phyloP scores from a whole-genome alignment of 2,888 invertebrate genomes.

The Stictocephala bisonia region DNA sequence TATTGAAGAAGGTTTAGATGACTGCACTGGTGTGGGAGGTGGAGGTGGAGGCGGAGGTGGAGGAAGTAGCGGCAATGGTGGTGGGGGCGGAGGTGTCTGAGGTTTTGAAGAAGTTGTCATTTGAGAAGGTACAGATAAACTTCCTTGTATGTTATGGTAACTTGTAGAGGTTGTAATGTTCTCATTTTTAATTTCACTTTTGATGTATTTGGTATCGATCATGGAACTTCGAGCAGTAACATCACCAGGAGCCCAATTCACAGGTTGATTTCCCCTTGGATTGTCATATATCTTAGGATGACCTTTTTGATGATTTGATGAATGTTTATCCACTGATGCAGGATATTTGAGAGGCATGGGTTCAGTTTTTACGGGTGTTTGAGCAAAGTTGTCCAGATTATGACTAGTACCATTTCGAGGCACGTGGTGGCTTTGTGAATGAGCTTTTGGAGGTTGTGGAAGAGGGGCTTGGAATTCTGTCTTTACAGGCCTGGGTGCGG shows the following conservation, averaged over 20 bases:
- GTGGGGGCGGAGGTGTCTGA: constrained; percentile 61
- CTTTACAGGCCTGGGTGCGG: constrained; percentile 21
- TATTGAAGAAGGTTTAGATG: constrained; percentile 63
- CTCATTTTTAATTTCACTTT: constrained; percentile 32
- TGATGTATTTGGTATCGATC: constrained; percentile 53
- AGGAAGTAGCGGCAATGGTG: constrained; percentile 58
- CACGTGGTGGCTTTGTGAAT: constrained; percentile 55
- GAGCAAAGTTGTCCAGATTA: neutral
- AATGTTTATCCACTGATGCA: neutral
- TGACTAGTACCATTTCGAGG: constrained; percentile 44
- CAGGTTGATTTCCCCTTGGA: neutral
- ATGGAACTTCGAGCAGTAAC: constrained; percentile 55
- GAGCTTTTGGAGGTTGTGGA: constrained; percentile 40
- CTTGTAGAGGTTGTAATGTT: constrained; percentile 52
- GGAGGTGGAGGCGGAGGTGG: constrained; percentile 54
- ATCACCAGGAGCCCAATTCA: constrained; percentile 39
- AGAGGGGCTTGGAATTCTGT: constrained; percentile 27
- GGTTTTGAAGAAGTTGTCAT: constrained; percentile 48
- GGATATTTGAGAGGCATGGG: neutral
- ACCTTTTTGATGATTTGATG: constrained; percentile 25
- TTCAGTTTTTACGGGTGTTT: constrained; percentile 5
- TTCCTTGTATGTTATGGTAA: too few relatives aligned
- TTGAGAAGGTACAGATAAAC: too few relatives aligned
- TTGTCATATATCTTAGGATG: constrained; percentile 26
- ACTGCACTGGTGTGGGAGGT: constrained; percentile 62